Evolutionary conservation across 2,797 vertebrate genomes (phyloP).

Genomic region (Neopelma chrysocephalum): DNA sequence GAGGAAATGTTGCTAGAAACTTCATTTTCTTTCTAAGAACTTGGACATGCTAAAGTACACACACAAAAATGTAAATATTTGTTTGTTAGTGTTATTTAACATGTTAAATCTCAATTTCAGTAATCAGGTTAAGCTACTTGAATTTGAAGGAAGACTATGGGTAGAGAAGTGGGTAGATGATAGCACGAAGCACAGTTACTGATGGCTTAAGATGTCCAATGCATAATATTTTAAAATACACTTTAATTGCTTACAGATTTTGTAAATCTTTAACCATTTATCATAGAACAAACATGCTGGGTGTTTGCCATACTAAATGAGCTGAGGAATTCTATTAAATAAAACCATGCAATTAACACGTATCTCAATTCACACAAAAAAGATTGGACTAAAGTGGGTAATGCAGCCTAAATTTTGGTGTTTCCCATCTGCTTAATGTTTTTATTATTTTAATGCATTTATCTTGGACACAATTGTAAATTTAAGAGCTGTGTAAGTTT

Average conservation of each 20-base stretch:
- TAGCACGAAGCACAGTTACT: background rate
- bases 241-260: background rate
- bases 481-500: background rate
- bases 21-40: background rate
- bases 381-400: background rate
- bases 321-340: background rate
- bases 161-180: background rate
- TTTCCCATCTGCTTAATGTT: background rate
- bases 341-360: background rate
- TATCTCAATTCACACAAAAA: background rate
- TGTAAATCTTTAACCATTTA: background rate
- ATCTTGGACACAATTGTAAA: background rate
- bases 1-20: background rate
- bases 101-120: background rate
- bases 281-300: background rate
- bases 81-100: background rate
- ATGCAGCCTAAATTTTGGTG: background rate
- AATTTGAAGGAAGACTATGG: background rate
- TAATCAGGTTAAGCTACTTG: background rate
- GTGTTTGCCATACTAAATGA: background rate
- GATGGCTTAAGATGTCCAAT: background rate
- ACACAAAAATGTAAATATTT: background rate
- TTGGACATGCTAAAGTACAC: background rate
- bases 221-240: background rate
- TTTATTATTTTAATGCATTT: background rate